Evolutionary conservation across 1,140 invertebrate genomes (phyloP).

Genomic region (Heliconius himera): DNA sequence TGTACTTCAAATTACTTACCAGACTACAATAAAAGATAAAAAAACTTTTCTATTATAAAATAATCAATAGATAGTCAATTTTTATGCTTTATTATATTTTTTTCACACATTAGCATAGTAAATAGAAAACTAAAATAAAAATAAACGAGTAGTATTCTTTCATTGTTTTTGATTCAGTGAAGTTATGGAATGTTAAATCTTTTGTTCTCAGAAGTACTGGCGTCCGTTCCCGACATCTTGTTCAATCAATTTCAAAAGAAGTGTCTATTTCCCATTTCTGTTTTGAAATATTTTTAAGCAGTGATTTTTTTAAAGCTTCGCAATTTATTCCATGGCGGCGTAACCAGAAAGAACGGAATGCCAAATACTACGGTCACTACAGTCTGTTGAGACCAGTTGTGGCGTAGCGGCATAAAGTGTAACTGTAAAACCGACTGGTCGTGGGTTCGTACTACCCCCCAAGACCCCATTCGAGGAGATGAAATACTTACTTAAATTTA

Average conservation of each 20-base stretch:
- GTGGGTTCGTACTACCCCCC: no score
- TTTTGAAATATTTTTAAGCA: background rate
- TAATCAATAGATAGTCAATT: background rate
- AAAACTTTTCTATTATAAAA: background rate
- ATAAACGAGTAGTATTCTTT: background rate
- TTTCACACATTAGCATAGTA: background rate
- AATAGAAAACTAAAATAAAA: background rate
- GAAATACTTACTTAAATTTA: no score
- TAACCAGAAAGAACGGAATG: no score
- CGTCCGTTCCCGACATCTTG: background rate
- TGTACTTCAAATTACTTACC: no score
- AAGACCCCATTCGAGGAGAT: no score
- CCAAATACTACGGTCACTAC: no score
- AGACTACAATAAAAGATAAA: no score
- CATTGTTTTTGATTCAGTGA: no score
- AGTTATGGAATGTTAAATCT: background rate
- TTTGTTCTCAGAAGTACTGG: background rate
- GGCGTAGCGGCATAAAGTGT: no score
- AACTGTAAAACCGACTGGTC: no score
- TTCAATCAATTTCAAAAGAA: background rate
- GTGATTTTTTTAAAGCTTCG: background rate
- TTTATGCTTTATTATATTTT: background rate
- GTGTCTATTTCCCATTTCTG: background rate
- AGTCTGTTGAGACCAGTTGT: no score
- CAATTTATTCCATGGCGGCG: no score